These are phyloP conservation scores for Halichoeres trimaculatus DNA, from an alignment of 2,113 vertebrate species.

Conservation along the genomic window DNA sequence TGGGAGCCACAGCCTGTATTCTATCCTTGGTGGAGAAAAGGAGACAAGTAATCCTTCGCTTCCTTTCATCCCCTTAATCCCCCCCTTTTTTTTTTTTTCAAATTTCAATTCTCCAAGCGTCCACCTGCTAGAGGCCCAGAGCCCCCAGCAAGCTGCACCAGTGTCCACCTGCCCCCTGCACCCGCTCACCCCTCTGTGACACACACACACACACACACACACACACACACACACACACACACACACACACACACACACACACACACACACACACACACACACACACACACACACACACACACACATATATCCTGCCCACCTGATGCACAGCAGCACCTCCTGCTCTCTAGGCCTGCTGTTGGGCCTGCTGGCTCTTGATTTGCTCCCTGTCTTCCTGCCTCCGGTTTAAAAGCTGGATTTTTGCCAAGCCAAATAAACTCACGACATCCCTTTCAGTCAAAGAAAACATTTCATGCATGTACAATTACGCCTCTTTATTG, in stretches of 20 bases:
- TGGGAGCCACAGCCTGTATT: conserved; percentile 41
- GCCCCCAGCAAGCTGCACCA: conserved; percentile 52
- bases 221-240: conserved; percentile 10
- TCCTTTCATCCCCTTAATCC: conserved; percentile 74
- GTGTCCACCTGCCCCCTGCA: conserved; percentile 70
- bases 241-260: conserved; percentile 4
- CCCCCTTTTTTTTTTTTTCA: conserved; percentile 31
- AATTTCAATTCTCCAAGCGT: conserved; percentile 63
- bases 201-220: conserved; percentile 19
- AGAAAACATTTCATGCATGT: conserved; percentile 15
- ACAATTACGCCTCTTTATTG: conserved; percentile 20
- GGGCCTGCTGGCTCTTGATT: conserved; percentile 44
- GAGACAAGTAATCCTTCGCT: conserved; percentile 64
- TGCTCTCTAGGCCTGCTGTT: conserved; percentile 50
- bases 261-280: conserved; percentile 21
- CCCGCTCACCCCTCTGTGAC: conserved; percentile 7
- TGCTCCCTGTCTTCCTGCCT: conserved; percentile 51
- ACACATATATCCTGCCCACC: conserved; percentile 47
- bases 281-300: conserved; percentile 23
- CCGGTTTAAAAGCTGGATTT: conserved; percentile 38
- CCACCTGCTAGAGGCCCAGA: conserved; percentile 69
- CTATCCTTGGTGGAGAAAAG: conserved; percentile 51
- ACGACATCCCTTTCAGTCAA: conserved; percentile 21
- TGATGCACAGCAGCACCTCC: conserved; percentile 54
- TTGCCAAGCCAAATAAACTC: conserved; percentile 58